Percentiles rank a stretch among this genome's conserved stretches.
Evolutionary conservation across 2,888 invertebrate species (phyloP).

Genomic region (Bruchidius siliquastri): DNA sequence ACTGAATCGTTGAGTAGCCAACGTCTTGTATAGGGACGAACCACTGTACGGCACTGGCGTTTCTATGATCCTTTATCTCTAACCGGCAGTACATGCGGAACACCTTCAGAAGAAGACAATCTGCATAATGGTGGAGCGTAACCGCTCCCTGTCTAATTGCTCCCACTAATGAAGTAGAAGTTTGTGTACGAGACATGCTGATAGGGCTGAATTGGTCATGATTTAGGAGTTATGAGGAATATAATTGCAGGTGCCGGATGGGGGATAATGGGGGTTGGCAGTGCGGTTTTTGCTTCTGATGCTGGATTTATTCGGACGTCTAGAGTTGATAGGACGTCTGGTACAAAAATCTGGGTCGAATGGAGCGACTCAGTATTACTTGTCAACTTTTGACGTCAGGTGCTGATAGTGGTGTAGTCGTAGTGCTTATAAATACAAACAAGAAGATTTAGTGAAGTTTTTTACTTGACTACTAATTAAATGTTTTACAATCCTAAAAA

Average conservation of each 20-base stretch:
- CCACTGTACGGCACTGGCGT: no score
- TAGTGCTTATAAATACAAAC: no score
- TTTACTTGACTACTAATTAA: no score
- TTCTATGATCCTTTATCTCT: no score
- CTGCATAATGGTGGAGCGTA: conserved; percentile 31
- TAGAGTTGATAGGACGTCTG: neutral
- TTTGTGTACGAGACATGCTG: conserved; percentile 34
- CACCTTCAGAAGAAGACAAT: conserved; percentile 26
- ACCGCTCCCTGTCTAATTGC: conserved; percentile 30
- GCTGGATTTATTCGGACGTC: neutral
- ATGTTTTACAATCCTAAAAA: no score
- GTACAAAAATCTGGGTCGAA: no score
- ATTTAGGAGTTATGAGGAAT: conserved; percentile 5
- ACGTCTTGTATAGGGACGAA: no score
- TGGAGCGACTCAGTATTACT: no score
- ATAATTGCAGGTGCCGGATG: neutral
- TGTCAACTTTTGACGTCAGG: no score
- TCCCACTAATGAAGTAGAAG: conserved; percentile 33
- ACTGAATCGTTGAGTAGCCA: no score
- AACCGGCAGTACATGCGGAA: conserved; percentile 28
- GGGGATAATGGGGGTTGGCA: neutral
- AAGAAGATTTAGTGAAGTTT: no score
- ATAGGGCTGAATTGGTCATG: conserved; percentile 5
- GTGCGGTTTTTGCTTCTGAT: neutral
- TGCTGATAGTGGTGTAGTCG: no score